Percentiles rank a stretch among this genome's conserved stretches.
phyloP scores from a whole-genome alignment of 92 coral and sea anemone genomes.

The Pocillopora meandrina region DNA sequence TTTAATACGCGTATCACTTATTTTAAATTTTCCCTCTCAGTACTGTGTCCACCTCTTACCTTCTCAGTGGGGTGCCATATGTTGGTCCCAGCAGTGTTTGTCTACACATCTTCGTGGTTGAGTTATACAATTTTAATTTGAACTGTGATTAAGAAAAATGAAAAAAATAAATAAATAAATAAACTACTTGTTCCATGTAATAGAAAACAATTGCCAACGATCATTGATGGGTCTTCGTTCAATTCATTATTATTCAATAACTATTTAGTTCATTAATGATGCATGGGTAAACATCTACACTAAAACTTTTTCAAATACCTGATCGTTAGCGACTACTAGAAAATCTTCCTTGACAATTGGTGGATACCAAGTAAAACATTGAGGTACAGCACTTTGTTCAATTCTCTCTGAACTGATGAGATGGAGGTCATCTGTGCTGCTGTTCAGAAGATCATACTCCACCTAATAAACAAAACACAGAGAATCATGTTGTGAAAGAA shows the following conservation, averaged over 20 bases:
- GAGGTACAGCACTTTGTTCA: conserved; percentile 97
- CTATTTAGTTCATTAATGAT: no score
- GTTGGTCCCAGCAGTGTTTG: conserved; percentile 92
- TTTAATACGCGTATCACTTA: no score
- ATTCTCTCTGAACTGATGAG: conserved; percentile 91
- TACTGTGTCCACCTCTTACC: conserved; percentile 41
- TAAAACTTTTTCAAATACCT: conserved; percentile 35
- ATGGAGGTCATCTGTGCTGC: conserved; percentile 91
- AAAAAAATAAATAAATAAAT: neutral
- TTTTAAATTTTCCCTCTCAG: no score
- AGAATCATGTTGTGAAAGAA: neutral
- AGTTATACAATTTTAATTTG: conserved; percentile 89
- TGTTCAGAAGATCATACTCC: conserved; percentile 91
- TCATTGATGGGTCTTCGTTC: no score
- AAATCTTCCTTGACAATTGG: conserved; percentile 97
- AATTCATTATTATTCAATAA: no score
- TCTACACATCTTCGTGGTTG: conserved; percentile 98
- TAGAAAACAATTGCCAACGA: no score
- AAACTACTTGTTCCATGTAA: no score
- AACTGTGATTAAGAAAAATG: conserved; percentile 48
- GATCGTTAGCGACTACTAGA: conserved; percentile 92
- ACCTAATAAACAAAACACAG: conserved; percentile 51
- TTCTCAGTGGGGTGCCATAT: conserved; percentile 91
- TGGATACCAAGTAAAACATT: conserved; percentile 98
- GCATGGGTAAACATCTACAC: no score